Conservation (phyloP, 2,797 vertebrate genomes). For the Pseudomugil tenellus region DNA sequence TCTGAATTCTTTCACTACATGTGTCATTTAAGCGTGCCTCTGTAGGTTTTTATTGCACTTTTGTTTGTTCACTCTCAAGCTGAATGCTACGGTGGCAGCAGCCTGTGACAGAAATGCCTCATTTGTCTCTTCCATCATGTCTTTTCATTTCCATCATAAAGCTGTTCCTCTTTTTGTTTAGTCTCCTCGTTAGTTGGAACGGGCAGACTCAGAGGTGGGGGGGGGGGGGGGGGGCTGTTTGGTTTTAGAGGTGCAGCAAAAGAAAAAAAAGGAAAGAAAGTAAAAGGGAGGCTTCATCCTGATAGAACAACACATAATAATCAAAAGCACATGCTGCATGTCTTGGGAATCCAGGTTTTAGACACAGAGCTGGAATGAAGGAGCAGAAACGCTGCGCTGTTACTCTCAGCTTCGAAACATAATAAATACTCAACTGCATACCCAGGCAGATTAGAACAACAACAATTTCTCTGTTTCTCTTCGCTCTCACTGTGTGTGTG, state of each 20-base stretch:
- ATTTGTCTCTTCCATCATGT: constrained; percentile 49
- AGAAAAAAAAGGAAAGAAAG: constrained; percentile 41
- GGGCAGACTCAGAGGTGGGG: constrained; percentile 22
- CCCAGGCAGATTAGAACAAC: constrained; percentile 51
- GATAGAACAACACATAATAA: constrained; percentile 60
- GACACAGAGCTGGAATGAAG: constrained; percentile 18
- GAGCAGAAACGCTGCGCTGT: constrained; percentile 44
- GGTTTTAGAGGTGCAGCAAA: constrained; percentile 34
- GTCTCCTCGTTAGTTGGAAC: constrained; percentile 43
- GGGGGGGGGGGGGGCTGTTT: constrained; percentile 9
- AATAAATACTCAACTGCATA: constrained; percentile 57
- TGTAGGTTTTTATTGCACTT: constrained; percentile 36
- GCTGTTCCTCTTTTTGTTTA: constrained; percentile 7
- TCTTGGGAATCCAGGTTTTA: constrained; percentile 40
- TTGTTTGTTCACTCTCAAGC: constrained; percentile 51
- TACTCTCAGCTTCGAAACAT: constrained; percentile 50
- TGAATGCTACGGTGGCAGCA: constrained; percentile 52
- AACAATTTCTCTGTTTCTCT: constrained; percentile 41
- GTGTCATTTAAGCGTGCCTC: constrained; percentile 50
- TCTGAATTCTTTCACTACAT: constrained; percentile 61
- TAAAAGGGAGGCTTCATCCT: constrained; percentile 50
- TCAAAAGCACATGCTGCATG: constrained; percentile 62
- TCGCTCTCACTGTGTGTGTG: neutral
- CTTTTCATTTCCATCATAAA: constrained; percentile 44
- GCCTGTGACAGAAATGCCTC: constrained; percentile 45